Evolutionary conservation across 2,797 vertebrate genomes (phyloP), one percentile per base, ranked within the genome.

Genomic region (Capromys pilorides): DNA sequence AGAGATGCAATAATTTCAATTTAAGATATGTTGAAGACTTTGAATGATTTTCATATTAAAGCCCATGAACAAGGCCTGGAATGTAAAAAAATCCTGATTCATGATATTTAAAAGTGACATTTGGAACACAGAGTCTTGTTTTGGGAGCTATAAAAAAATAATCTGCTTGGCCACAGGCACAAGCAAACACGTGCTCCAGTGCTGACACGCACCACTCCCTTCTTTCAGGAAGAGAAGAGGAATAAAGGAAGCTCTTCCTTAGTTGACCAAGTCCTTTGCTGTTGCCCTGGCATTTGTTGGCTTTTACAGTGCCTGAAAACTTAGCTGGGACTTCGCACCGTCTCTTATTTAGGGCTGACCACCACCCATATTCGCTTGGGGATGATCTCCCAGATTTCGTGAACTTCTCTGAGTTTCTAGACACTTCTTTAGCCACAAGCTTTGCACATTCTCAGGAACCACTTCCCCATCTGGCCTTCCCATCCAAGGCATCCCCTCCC

Each of bases 221-320:
- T 82, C 82, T 91, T 64, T 79, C 24, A 33, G 64, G 51, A 86
- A 31, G 36, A 62, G 8, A 75, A 14, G 41, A n/a, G 45, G 31
- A 39, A 87, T 77, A 8, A 62, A 49, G 18, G 19, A 41, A 5
- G 69, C 90, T 86, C 54, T 66, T 84, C 86, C 62, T 73, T 39
- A 90, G 83, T 88, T 88, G 19, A 28, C 54, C 94, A 92, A 5
- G 54, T 87, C 79, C 90, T 98, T 91, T 94, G 36, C 88, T 85
- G 95, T 45, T 64, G 66, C 78, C 73, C 94, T 93, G 88, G 90
- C 49, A 21, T 36, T 96, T 81, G 92, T 73, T 93, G 49, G 85
- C 49, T 83, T 77, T 62, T 3, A 88, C 41, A 66, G 86, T 39
- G 10, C 66, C 89, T 88, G 96, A 83, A 66, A 95, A 96, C 96